These are phyloP conservation scores for Euphydryas editha DNA, from an alignment of 2,888 invertebrate genomes.

Conservation along the genomic window DNA sequence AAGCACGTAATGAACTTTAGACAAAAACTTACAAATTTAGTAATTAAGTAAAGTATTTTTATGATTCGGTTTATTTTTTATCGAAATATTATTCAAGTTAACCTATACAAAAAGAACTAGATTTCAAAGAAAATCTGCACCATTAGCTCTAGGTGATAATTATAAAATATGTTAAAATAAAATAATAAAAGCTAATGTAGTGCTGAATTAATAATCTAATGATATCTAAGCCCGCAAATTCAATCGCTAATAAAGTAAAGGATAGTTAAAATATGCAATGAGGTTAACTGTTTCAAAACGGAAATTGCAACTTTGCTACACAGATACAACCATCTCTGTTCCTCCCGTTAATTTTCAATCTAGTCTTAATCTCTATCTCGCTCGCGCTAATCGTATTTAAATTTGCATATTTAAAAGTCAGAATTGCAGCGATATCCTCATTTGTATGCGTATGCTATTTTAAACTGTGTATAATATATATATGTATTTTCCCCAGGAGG, in stretches of 20 bases:
- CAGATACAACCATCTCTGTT: conserved; percentile 18
- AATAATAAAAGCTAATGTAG: neutral
- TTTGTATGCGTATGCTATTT: conserved; percentile 19
- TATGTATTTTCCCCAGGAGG: conserved; percentile 5
- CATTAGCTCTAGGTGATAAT: neutral
- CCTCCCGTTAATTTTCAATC: neutral
- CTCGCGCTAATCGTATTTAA: conserved; percentile 35
- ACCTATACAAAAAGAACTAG: too few relatives aligned
- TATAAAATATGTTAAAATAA: neutral
- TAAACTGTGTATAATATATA: neutral
- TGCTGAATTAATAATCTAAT: conserved; percentile 10
- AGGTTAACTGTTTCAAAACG: conserved; percentile 34
- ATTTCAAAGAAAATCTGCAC: too few relatives aligned
- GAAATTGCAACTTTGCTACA: conserved; percentile 15
- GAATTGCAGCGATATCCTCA: conserved; percentile 28
- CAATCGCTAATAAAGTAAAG: conserved; percentile 29
- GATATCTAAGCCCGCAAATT: conserved; percentile 18
- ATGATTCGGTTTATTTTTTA: too few relatives aligned
- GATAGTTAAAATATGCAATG: conserved; percentile 37
- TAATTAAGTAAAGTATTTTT: too few relatives aligned
- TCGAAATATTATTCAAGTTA: too few relatives aligned
- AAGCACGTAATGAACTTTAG: too few relatives aligned
- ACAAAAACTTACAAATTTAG: too few relatives aligned
- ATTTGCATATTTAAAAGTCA: conserved; percentile 38
- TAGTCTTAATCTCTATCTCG: conserved; percentile 10